Base-by-base conservation (phyloP, 2,113 vertebrate species). In the Dicentrarchus labrax region DNA sequence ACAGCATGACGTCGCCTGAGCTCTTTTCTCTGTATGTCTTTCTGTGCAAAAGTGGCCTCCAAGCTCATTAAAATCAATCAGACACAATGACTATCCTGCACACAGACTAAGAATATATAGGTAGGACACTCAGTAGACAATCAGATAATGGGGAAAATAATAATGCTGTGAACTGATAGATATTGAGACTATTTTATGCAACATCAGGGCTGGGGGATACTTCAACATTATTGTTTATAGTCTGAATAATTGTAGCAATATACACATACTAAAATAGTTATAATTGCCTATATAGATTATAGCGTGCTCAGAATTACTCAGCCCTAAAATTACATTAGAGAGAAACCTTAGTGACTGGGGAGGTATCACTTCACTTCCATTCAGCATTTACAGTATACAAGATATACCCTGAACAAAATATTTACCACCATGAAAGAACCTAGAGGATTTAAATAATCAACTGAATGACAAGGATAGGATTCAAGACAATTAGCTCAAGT, bases 361-460 rank as follows among this genome's bases (percentile, higher is more conserved):
- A 9, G 17, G 72, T 76, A 36, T 11, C 38, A 56, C 80, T 79
- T 62, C 65, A 78, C 54, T 83, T 82, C 65, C 6, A 2, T 24
- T 78, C 45, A 61, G 41, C 59, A 72, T 22, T 30, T 30, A 30
- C 30, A 30, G 48, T 24, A 62, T 19, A 60, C 21, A 11, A 57
- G n/a, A 72, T 22, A n/a, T 45, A 56, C 5, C 2, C 36, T 16
- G 10, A 21, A 39, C 57, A 57, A 85, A 50, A 47, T 43, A 72
- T 72, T 81, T 76, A 72, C n/a, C 39, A 62, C n/a, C 72, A 76
- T n/a, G 22, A 54, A 50, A 61, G 48, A 79, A 82, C 53, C 38
- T n/a, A 61, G 30, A 54, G 19, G 54, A 66, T 4, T 69, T 5
- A 51, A 80, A 80, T 72, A 39, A 50, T 68, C 13, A 39, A 4